Evolutionary conservation across 2,888 invertebrate species (phyloP).

Genomic region (Synergus gifuensis): DNA sequence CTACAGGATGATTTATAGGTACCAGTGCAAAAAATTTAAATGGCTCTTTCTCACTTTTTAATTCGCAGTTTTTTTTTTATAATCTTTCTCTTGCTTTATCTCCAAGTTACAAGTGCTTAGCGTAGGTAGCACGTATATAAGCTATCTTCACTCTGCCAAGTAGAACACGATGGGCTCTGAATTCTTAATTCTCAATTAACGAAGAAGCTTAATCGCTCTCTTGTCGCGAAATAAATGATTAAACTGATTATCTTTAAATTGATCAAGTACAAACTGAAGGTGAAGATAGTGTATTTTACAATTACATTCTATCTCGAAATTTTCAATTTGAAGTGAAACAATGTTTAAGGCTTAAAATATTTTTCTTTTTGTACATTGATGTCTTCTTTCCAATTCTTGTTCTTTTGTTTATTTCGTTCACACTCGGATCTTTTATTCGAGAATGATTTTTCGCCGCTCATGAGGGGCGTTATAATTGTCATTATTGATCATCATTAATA

Average conservation of each 20-base stretch:
- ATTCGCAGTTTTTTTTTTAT: too few species aligned
- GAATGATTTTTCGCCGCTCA: background rate
- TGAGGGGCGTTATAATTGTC: conserved; percentile 3
- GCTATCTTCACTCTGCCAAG: background rate
- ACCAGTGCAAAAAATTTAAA: too few species aligned
- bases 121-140: too few species aligned
- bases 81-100: too few species aligned
- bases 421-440: background rate
- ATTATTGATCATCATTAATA: conserved; percentile 24
- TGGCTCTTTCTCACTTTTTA: too few species aligned
- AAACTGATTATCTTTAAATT: background rate
- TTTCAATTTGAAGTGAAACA: background rate
- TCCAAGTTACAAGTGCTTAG: too few species aligned
- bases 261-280: background rate
- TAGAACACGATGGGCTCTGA: background rate
- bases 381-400: background rate
- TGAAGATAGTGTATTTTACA: too few species aligned
- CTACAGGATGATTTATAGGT: too few species aligned
- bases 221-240: background rate
- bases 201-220: background rate
- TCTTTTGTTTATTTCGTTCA: background rate
- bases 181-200: conserved; percentile 1
- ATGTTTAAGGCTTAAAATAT: background rate
- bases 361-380: too few species aligned
- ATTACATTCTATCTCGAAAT: too few species aligned